phyloP scores from a whole-genome alignment of 2,113 vertebrate genomes.

The Holacanthus passer region DNA sequence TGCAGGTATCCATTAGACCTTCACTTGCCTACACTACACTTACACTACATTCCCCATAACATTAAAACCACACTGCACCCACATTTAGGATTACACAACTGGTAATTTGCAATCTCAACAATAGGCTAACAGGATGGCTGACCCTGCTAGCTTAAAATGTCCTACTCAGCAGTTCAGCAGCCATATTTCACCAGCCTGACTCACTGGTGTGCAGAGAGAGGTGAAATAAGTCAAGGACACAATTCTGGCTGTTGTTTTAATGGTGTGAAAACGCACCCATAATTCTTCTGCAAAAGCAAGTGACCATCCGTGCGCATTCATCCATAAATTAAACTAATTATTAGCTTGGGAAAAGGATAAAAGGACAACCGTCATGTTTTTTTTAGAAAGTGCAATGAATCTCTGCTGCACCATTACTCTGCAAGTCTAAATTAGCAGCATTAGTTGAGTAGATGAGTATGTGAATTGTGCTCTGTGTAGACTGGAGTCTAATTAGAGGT shows the following conservation, averaged over 20 bases:
- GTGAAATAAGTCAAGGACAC: constrained; percentile 17
- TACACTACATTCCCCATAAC: constrained; percentile 46
- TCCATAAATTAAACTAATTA: neutral
- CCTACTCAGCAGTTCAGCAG: constrained; percentile 49
- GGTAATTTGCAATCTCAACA: constrained; percentile 64
- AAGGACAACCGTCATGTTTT: neutral
- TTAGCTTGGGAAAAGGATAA: neutral
- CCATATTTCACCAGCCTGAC: constrained; percentile 24
- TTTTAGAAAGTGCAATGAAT: neutral
- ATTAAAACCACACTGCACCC: constrained; percentile 58
- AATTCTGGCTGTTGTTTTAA: constrained; percentile 9
- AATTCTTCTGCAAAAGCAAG: constrained; percentile 18
- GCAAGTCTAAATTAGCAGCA: constrained; percentile 11
- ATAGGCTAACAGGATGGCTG: constrained; percentile 48
- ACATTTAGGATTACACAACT: constrained; percentile 63
- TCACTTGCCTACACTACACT: constrained; percentile 47
- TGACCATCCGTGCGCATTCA: neutral
- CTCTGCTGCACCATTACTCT: constrained; percentile 8
- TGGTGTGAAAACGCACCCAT: neutral
- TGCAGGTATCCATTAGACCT: constrained; percentile 54
- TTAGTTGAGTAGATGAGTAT: constrained; percentile 8
- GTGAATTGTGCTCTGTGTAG: constrained; percentile 6
- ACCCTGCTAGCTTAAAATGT: constrained; percentile 43
- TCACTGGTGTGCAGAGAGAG: constrained; percentile 17
- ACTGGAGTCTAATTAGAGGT: constrained; percentile 29